phyloP scores from a whole-genome alignment of 2,888 invertebrate species.

The Plagodis dolabraria region DNA sequence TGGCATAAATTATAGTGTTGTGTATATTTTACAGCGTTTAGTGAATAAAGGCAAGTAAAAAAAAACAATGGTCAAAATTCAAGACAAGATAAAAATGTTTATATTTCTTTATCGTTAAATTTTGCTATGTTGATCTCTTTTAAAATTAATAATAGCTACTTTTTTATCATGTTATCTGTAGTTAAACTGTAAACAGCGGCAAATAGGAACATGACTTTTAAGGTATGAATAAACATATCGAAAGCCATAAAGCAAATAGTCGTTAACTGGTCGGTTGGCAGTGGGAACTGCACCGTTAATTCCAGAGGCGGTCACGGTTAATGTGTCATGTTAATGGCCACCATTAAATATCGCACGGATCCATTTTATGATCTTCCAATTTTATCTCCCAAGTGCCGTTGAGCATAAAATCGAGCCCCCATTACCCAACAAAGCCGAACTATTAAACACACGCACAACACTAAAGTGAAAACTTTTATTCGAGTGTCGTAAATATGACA shows the following conservation, averaged over 20 bases:
- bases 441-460: conserved; percentile 10
- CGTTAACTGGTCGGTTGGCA: conserved; percentile 64
- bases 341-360: conserved; percentile 63
- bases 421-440: conserved; percentile 13
- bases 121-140: no score
- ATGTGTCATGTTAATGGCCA: conserved; percentile 71
- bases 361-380: conserved; percentile 66
- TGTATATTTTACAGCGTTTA: no score
- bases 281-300: conserved; percentile 60
- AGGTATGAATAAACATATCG: conserved; percentile 44
- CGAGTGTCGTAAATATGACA: conserved; percentile 31
- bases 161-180: no score
- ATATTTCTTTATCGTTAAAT: no score
- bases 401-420: conserved; percentile 32
- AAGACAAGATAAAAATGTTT: no score
- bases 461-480: conserved; percentile 26
- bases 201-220: conserved; percentile 25
- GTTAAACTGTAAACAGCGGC: no score
- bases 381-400: conserved; percentile 54
- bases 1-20: no score
- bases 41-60: no score
- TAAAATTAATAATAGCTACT: no score
- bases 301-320: conserved; percentile 58
- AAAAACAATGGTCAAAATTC: no score
- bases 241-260: conserved; percentile 60